These are phyloP conservation scores for Blastobasis lacticolella DNA, from an alignment of 2,888 invertebrate species.

Conservation along the genomic window DNA sequence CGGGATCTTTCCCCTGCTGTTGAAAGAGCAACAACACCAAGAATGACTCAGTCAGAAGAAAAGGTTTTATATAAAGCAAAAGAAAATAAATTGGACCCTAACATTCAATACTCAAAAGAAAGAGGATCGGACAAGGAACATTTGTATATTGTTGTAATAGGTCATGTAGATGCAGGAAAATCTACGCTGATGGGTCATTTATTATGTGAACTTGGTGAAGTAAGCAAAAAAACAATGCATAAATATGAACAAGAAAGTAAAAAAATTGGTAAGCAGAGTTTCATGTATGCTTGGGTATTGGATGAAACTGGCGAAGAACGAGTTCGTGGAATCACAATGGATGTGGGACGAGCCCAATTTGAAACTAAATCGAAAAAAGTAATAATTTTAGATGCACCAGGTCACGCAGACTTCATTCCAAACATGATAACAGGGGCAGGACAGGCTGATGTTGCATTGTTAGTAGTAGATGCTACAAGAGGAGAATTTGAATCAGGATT, in stretches of 20 bases:
- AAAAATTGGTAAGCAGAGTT: constrained; percentile 97
- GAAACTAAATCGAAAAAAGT: constrained; percentile 89
- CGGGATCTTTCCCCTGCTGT: constrained; percentile 81
- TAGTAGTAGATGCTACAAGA: constrained; percentile 95
- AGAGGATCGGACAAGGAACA: constrained; percentile 88
- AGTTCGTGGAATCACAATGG: constrained; percentile 98
- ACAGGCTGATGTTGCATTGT: constrained; percentile 96
- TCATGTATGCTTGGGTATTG: constrained; percentile 98
- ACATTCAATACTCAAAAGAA: constrained; percentile 80
- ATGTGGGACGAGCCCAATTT: constrained; percentile 94
- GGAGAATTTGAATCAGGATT: constrained; percentile 99
- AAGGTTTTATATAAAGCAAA: constrained; percentile 56
- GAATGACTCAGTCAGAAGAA: constrained; percentile 48
- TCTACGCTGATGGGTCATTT: constrained; percentile 98
- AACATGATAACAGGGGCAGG: constrained; percentile 99
- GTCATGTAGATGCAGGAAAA: constrained; percentile 98
- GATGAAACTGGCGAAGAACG: constrained; percentile 99
- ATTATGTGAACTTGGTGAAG: constrained; percentile 89
- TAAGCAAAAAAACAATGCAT: constrained; percentile 91
- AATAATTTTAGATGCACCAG: constrained; percentile 96
- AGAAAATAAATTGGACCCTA: constrained; percentile 75
- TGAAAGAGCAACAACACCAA: constrained; percentile 71
- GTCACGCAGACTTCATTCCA: constrained; percentile 99
- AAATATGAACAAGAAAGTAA: constrained; percentile 98
- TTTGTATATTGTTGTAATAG: constrained; percentile 93